These are phyloP conservation scores for Ceratina japonica DNA, from an alignment of 1,140 invertebrate species.

Conservation along the genomic window DNA sequence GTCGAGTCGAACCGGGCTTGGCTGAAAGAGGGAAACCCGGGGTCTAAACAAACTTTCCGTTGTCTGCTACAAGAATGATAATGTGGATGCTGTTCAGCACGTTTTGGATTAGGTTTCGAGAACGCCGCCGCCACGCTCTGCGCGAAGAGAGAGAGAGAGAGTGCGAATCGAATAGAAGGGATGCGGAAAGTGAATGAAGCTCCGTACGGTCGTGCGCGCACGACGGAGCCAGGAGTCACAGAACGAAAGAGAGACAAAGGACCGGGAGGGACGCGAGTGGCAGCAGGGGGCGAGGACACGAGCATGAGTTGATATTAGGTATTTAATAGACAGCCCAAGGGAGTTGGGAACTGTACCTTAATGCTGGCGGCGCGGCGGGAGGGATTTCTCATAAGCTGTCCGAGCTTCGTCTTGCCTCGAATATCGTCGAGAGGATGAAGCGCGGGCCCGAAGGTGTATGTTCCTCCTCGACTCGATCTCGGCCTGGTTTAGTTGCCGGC, in stretches of 20 bases:
- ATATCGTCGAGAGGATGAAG: slow-evolving; percentile 59
- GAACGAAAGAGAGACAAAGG: slow-evolving; percentile 9
- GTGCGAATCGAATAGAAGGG: neutral
- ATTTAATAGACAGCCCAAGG: slow-evolving; percentile 74
- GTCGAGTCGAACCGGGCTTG: slow-evolving; percentile 1
- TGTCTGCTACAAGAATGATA: slow-evolving; percentile 75
- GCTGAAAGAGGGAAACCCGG: slow-evolving; percentile 40
- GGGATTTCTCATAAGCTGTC: slow-evolving; percentile 75
- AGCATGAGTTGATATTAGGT: slow-evolving; percentile 73
- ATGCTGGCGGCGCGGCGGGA: slow-evolving; percentile 67
- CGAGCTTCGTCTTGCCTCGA: slow-evolving; percentile 51
- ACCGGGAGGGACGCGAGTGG: neutral
- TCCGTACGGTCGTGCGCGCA: neutral
- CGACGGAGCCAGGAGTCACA: neutral
- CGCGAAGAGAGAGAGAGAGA: neutral
- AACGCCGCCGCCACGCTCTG: slow-evolving; percentile 20
- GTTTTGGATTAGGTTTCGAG: slow-evolving; percentile 72
- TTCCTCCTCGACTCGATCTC: slow-evolving; percentile 52
- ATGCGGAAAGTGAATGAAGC: slow-evolving; percentile 22
- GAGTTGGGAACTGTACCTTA: slow-evolving; percentile 71
- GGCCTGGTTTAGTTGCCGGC: slow-evolving; percentile 16
- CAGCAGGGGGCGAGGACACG: slow-evolving; percentile 22
- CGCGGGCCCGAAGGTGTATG: slow-evolving; percentile 11
- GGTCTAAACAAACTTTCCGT: slow-evolving; percentile 69
- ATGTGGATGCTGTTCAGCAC: slow-evolving; percentile 68